phyloP scores from a whole-genome alignment of 1,140 invertebrate species.

The Bombus balteatus region DNA sequence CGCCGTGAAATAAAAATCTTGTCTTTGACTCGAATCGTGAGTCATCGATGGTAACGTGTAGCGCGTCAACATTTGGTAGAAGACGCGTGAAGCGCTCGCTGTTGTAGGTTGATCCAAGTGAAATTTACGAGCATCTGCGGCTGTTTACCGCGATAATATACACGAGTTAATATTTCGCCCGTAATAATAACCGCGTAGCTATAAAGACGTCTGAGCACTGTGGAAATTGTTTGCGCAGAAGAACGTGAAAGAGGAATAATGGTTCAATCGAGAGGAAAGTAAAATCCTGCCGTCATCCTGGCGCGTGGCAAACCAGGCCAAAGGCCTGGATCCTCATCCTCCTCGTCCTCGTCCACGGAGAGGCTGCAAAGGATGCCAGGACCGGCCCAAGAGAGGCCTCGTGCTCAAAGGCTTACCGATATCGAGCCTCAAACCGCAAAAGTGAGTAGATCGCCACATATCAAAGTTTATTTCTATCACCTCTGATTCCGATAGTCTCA shows the following conservation, averaged over 20 bases:
- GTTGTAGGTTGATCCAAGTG: neutral
- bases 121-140: conserved; percentile 1
- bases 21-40: neutral
- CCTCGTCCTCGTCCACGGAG: conserved; percentile 73
- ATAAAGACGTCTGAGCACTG: conserved; percentile 46
- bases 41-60: neutral
- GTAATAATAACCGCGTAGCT: conserved; percentile 13
- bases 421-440: conserved; percentile 79
- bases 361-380: conserved; percentile 80
- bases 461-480: no score
- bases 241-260: conserved; percentile 63
- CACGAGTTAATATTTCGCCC: conserved; percentile 17
- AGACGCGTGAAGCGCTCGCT: neutral
- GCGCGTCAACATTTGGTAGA: no score
- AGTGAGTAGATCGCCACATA: conserved; percentile 62
- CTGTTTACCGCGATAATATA: neutral
- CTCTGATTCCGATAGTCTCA: no score
- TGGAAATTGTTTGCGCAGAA: conserved; percentile 51
- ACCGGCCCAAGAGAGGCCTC: conserved; percentile 78
- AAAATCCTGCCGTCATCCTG: conserved; percentile 73
- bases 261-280: conserved; percentile 61
- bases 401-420: conserved; percentile 80
- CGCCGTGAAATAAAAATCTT: no score
- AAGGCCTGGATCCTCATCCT: conserved; percentile 73
- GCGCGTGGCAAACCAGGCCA: conserved; percentile 76